Evolutionary conservation across 2,888 invertebrate genomes (phyloP).

Genomic region (Drosophila prolongata): DNA sequence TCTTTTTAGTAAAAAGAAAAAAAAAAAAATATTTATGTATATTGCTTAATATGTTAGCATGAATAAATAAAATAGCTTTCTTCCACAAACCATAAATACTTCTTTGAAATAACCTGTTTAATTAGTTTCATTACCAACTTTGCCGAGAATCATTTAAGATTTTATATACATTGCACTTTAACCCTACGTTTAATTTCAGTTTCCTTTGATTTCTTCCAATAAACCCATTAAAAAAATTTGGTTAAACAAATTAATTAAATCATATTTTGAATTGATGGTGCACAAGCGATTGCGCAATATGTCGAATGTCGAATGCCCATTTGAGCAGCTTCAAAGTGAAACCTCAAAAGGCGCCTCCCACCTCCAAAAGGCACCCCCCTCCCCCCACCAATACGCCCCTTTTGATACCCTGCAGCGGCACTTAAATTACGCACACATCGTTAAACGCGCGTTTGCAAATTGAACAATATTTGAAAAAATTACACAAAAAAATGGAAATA

Average conservation of each 20-base stretch:
- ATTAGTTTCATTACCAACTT: no score
- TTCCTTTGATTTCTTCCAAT: slow-evolving; percentile 4
- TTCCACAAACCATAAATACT: no score
- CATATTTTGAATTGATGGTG: slow-evolving; percentile 76
- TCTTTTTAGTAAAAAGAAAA: no score
- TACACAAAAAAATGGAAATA: slow-evolving; percentile 53
- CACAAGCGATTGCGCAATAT: slow-evolving; percentile 68
- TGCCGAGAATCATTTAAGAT: no score
- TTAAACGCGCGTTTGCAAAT: slow-evolving; percentile 81
- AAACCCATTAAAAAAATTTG: slow-evolving; percentile 59
- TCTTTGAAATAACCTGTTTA: no score
- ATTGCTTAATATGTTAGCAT: no score
- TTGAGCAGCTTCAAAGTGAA: slow-evolving; percentile 70
- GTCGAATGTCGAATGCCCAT: slow-evolving; percentile 32
- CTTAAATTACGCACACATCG: slow-evolving; percentile 83
- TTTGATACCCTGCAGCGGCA: slow-evolving; percentile 52
- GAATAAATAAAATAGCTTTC: no score
- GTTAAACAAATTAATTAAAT: slow-evolving; percentile 76
- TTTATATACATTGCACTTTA: no score
- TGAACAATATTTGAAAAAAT: slow-evolving; percentile 83
- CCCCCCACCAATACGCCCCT: slow-evolving; percentile 4
- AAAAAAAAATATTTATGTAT: no score
- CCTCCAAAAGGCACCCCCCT: neutral
- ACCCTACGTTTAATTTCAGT: neutral
- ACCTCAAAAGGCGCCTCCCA: slow-evolving; percentile 60